Percentiles rank a stretch among this genome's conserved stretches.
phyloP scores from a whole-genome alignment of 2,797 vertebrate genomes.

The Petrocephalus schoutedeni region DNA sequence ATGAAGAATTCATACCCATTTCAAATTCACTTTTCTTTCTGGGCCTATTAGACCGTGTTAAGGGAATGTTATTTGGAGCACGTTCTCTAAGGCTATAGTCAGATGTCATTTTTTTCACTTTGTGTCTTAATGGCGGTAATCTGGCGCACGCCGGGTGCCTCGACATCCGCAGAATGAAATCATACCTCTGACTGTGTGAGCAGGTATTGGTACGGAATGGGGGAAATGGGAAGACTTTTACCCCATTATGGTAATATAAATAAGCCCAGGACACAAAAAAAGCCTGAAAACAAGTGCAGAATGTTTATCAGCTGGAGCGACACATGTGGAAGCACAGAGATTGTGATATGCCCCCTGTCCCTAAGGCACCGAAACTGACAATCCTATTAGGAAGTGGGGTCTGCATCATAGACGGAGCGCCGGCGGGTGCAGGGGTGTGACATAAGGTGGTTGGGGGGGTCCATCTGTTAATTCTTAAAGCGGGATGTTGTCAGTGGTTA shows the following conservation, averaged over 20 bases:
- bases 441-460: neutral
- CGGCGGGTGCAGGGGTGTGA: neutral
- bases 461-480: neutral
- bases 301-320: constrained; percentile 21
- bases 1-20: constrained; percentile 51
- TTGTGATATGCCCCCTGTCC: constrained; percentile 18
- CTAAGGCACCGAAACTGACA: constrained; percentile 21
- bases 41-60: constrained; percentile 49
- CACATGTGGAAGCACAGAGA: neutral
- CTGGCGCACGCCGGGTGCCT: constrained; percentile 40
- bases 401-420: neutral
- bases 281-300: constrained; percentile 17
- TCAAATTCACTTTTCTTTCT: constrained; percentile 44
- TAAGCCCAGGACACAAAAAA: constrained; percentile 31
- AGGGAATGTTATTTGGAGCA: constrained; percentile 44
- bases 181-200: constrained; percentile 41
- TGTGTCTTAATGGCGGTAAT: constrained; percentile 46
- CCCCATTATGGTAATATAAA: constrained; percentile 38
- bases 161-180: constrained; percentile 48
- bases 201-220: constrained; percentile 43
- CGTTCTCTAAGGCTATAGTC: constrained; percentile 50
- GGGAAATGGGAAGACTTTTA: constrained; percentile 38
- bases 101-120: constrained; percentile 41
- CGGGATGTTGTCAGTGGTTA: neutral
- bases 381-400: neutral